Evolutionary conservation across 2,113 vertebrate genomes (phyloP).

Genomic region (Pseudopodoces humilis): DNA sequence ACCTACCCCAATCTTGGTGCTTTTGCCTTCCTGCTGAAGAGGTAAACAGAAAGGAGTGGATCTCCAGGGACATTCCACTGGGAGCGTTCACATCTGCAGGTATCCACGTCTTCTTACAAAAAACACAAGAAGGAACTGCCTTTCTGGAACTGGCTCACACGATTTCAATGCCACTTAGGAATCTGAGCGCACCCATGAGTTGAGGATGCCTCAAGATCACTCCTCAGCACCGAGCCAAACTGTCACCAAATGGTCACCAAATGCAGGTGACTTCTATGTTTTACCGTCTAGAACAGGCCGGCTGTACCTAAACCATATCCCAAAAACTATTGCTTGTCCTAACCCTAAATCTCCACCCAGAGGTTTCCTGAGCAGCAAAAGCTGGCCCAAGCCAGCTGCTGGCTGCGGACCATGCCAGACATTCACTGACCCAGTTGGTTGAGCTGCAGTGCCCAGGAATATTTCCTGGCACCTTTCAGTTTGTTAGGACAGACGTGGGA

Average conservation of each 20-base stretch:
- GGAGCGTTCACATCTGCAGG: not conserved
- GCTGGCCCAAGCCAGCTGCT: not conserved
- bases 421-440: not conserved
- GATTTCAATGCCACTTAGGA: not conserved
- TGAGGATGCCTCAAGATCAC: not conserved
- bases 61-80: not conserved
- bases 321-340: not conserved
- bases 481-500: not conserved
- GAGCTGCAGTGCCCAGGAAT: not conserved
- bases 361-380: not conserved
- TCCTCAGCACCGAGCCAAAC: accelerated
- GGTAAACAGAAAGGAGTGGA: not conserved
- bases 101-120: not conserved
- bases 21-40: not conserved
- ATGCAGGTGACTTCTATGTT: not conserved
- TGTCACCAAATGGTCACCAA: not conserved
- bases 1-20: not conserved
- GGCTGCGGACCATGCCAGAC: not conserved
- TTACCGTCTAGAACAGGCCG: not conserved
- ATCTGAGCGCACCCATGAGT: accelerated
- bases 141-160: not conserved
- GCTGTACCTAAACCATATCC: not conserved
- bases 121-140: not conserved
- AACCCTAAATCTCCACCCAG: not conserved
- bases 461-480: not conserved